phyloP scores from a whole-genome alignment of 2,113 vertebrate species.

The Cryptomyrus ogoouensis region DNA sequence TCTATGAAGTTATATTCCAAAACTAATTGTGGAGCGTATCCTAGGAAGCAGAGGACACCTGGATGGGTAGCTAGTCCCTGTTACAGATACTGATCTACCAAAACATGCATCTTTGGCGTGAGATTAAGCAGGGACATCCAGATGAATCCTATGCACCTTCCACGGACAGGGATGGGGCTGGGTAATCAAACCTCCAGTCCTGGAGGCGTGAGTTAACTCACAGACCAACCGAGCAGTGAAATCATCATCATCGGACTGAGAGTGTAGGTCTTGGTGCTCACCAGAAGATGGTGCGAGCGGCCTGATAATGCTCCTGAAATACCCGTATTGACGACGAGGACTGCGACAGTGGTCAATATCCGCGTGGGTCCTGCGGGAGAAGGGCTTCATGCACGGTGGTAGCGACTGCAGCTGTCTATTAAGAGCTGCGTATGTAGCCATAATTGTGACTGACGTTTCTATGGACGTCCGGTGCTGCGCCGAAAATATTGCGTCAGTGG shows the following conservation, averaged over 20 bases:
- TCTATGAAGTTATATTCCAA: not conserved
- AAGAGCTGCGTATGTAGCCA: not conserved
- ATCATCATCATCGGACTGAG: not conserved
- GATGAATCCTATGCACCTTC: not conserved
- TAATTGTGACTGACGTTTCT: not conserved
- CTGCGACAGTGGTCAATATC: not conserved
- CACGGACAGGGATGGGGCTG: not conserved
- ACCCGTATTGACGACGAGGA: not conserved
- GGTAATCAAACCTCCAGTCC: not conserved
- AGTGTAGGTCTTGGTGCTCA: not conserved
- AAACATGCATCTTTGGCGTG: not conserved
- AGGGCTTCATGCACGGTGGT: not conserved
- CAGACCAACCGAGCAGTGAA: not conserved
- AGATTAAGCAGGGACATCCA: not conserved
- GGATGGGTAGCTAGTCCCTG: not conserved
- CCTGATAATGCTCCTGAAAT: not conserved
- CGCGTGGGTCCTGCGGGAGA: not conserved
- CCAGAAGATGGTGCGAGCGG: not conserved
- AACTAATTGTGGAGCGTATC: not conserved
- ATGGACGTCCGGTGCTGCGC: not conserved
- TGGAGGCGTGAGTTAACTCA: not conserved
- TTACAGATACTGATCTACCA: not conserved
- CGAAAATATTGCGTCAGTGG: not conserved
- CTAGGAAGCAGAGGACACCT: not conserved
- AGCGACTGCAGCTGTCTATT: not conserved